Conservation (phyloP, 2,797 vertebrate genomes). For the Glyptemys insculpta region DNA sequence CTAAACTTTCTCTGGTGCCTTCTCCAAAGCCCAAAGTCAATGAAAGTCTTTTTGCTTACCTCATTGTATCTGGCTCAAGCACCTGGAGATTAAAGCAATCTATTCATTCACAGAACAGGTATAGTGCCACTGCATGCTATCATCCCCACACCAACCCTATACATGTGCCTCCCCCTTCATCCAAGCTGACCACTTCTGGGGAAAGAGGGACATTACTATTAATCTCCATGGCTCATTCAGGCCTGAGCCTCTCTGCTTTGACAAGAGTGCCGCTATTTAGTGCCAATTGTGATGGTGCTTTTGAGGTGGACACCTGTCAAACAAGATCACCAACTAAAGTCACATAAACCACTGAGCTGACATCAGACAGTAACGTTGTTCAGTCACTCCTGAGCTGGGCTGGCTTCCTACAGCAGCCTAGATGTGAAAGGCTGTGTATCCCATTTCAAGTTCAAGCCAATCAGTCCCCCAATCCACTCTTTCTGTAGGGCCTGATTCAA, state of each 20-base stretch:
- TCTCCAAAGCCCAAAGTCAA: neutral
- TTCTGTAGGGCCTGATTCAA: neutral
- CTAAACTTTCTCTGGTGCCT: neutral
- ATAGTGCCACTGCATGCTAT: no score
- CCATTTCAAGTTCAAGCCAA: neutral
- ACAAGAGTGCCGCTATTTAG: neutral
- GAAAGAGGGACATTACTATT: neutral
- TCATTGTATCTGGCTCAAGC: neutral
- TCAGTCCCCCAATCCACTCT: neutral
- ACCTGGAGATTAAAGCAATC: neutral
- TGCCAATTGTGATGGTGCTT: neutral
- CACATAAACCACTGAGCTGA: neutral
- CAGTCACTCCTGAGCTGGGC: neutral
- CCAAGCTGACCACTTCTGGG: neutral
- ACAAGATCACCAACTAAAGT: neutral
- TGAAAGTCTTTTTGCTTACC: neutral
- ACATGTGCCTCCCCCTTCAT: neutral
- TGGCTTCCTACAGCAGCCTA: neutral
- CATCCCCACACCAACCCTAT: neutral
- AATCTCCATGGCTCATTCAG: neutral
- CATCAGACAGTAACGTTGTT: neutral
- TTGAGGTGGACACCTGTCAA: neutral
- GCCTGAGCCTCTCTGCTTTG: neutral
- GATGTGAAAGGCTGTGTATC: neutral
- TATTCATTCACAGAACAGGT: neutral